Evolutionary conservation across 2,888 invertebrate genomes (phyloP).

Genomic region (Halictus ligatus): DNA sequence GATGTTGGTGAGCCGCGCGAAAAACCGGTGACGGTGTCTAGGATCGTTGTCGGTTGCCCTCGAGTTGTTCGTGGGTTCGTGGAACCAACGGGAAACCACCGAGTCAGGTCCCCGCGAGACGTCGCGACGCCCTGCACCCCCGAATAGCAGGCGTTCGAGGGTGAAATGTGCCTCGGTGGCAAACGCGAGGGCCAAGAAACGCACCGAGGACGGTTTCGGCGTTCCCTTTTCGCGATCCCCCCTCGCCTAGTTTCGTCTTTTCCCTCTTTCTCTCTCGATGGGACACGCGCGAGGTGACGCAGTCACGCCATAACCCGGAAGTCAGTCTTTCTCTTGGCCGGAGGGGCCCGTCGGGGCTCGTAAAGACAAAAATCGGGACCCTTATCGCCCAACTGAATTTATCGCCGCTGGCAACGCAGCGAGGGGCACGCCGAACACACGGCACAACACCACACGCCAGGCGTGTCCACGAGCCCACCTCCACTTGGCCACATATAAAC

Average conservation of each 20-base stretch:
- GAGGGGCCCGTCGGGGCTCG: conserved; percentile 71
- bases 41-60: conserved; percentile 9
- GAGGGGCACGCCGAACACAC: conserved; percentile 25
- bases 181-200: conserved; percentile 42
- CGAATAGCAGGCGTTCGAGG: conserved; percentile 55
- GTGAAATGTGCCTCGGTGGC: conserved; percentile 67
- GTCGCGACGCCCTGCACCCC: conserved; percentile 23
- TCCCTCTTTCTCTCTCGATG: not conserved
- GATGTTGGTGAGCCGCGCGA: conserved; percentile 72
- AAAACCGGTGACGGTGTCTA: conserved; percentile 57
- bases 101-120: not conserved
- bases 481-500: not conserved
- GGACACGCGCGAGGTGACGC: conserved; percentile 51
- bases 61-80: not conserved
- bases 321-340: conserved; percentile 61
- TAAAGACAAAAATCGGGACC: conserved; percentile 80
- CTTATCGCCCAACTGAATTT: conserved; percentile 78
- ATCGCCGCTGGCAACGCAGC: conserved; percentile 60
- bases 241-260: not conserved
- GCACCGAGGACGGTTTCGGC: conserved; percentile 21
- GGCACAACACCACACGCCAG: not conserved
- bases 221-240: not conserved
- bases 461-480: not conserved
- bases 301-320: conserved; percentile 74
- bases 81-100: not conserved